Evolutionary conservation across 1,140 invertebrate genomes (phyloP), one percentile per base, ranked within the genome.

Genomic region (Scaptomyza graminum): DNA sequence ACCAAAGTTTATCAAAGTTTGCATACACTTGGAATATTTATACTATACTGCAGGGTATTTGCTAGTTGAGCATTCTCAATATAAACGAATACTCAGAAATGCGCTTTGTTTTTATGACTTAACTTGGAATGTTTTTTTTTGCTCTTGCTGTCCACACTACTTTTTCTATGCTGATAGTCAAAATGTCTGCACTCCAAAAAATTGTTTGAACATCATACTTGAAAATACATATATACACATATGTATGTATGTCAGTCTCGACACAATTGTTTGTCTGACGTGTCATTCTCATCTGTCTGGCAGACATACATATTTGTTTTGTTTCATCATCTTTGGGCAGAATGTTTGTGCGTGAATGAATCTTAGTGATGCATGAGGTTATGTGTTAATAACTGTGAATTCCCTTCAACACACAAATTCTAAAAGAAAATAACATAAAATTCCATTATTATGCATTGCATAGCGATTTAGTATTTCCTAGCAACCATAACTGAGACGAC

Each of bases 271-370:
- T 54, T 46, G 74, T 39, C 59, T 71, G 66, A 1, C 16, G n/a
- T 37, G 15, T 15, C 25, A 18, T 9, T 9, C 55, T 28, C 18
- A 55, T 28, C 46, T 74, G 69, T 47, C 67, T 49, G 59, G 64
- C 60, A 57, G 39, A 28, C 39, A 59, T 22, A 28, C 39, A 59
- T 22, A 22, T 82, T 77, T 67, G 70, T 65, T 83, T 79, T 83
- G 79, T 83, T 79, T 75, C 66, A 79, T 75, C 72, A 79, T 64
- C 71, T 59, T 39, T 77, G 44, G 59, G 16, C 75, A 79, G 79
- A 66, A 52, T 76, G 72, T 82, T 87, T 87, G 78, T 85, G 82
- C 78, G 82, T 85, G 83, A 87, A 81, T 78, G 67, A 74, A 69
- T 57, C 51, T 60, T 67, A 82, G 62, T 70, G 66, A 78, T 72